Evolutionary conservation across 2,888 invertebrate genomes (phyloP), one percentile per base, ranked within the genome.

Genomic region (Troides aeacus): DNA sequence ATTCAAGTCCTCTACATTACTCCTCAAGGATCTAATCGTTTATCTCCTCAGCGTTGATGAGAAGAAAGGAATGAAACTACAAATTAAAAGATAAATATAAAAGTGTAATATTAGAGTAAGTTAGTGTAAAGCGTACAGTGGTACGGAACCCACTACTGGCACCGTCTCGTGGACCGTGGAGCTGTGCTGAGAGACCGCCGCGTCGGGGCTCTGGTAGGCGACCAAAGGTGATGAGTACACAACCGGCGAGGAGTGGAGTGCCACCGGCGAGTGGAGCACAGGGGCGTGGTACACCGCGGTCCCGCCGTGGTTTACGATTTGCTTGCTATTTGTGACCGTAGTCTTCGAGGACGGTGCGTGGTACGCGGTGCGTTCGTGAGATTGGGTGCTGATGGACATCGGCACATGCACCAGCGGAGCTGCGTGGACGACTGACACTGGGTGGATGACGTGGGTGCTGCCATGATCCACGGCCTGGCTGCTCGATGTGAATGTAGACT

Each of bases 121-220:
- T 79, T 85, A 87, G 72, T 89, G 86, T 2, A 82, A 72, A 66
- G 86, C 62, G 71, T 83, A 77, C 39, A 85, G 65, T 0, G 84
- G 79, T 8, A 79, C 53, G 39, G 85, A 84, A 58, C 83, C 81
- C 10, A 87, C 79, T 0, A 84, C 74, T 0, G 88, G 88, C 1
- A 86, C 83, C 6, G 87, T 87, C 70, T 89, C 87, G 72, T 87
- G 86, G 64, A 93, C 86, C 72, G 93, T 83, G 61, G 92, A 86
- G 82, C 94, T 90, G 79, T 93, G 87, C 79, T 94, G 87, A 74
- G 93, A 84, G 74, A 94, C 79, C 18, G 90, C 86, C 64, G 93
- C 86, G 81, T 91, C 88, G 3, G 86, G 86, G 66, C 82, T 78
- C 74, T 83, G 85, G 59, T 83, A 76, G 2, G 79, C 70, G 1